Evolutionary conservation across 2,888 invertebrate species (phyloP), one percentile per base, ranked within the genome.

Genomic region (Sphaerophoria rueppellii): DNA sequence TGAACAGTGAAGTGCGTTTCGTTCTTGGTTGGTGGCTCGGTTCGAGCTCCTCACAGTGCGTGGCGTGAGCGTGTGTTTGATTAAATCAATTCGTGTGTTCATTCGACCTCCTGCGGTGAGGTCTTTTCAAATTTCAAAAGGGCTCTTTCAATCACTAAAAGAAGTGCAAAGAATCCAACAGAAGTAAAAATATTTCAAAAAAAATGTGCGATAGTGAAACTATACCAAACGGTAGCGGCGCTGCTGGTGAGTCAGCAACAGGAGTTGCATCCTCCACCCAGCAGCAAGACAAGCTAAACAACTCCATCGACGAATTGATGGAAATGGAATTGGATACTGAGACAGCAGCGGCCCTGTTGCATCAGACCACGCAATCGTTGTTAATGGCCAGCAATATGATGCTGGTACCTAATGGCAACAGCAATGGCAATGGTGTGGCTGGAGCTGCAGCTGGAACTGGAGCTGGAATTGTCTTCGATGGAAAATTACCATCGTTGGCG

Each of bases 351-450:
- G 69, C 73, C 85, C 81, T 85, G 81, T 81, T 91, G 87, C 90
- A 90, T 85, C 90, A 91, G 87, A 91, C 90, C 4, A 91, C 91
- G 24, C 91, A 91, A 67, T 91, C 91, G 52, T 85, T 91, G 74
- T 86, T 90, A 58, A 90, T 91, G 88, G 90, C 91, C 78, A 91
- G 91, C 86, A 89, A 90, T 67, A 89, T 91, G 88, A 87, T 91
- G 88, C 86, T 88, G 67, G 86, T 88, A 58, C 86, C 87, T 7
- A 86, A 80, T 11, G 70, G 70, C n/a, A n/a, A n/a, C 32, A 86
- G 87, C 16, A 70, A 58, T 71, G 82, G 37, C 35, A 67, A 58
- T 43, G 11, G 7, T 43, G 9, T 9, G 9, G 71, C 16, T 43
- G 37, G 50, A 24, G 24, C 24, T 63, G 78, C 24, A 24, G 9